These are phyloP conservation scores for Polymixis lichenea DNA, from an alignment of 2,888 invertebrate species.

Conservation along the genomic window DNA sequence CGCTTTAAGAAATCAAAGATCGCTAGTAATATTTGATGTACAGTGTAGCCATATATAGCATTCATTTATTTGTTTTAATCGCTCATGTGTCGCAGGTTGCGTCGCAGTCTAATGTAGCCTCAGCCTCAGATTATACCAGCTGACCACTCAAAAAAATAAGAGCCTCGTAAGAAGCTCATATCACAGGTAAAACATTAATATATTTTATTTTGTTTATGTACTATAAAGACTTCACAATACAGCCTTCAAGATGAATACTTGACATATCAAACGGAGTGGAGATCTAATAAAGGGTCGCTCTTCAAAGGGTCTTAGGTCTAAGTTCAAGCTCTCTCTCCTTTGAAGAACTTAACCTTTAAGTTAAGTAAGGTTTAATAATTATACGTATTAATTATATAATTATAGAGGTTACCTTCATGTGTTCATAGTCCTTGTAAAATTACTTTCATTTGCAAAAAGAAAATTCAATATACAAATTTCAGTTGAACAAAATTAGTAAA, in stretches of 20 bases:
- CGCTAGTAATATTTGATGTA: too few species aligned
- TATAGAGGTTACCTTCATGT: not conserved
- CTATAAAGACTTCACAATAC: conserved; percentile 8
- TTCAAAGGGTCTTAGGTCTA: conserved; percentile 42
- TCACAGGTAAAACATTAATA: conserved; percentile 1
- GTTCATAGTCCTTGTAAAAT: not conserved
- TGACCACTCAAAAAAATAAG: not conserved
- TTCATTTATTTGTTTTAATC: too few species aligned
- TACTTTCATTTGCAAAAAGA: not conserved
- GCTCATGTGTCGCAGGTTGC: too few species aligned
- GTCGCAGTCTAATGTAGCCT: too few species aligned
- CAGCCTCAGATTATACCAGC: too few species aligned
- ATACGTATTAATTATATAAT: conserved; percentile 17
- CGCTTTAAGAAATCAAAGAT: too few species aligned
- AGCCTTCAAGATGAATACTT: conserved; percentile 32
- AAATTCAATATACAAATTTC: too few species aligned
- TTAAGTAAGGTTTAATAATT: conserved; percentile 40
- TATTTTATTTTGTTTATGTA: conserved; percentile 3
- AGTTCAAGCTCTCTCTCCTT: conserved; percentile 41
- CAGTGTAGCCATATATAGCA: too few species aligned
- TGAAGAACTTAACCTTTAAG: conserved; percentile 43
- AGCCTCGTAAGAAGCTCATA: not conserved
- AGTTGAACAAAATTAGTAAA: too few species aligned
- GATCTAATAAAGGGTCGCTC: conserved; percentile 50
- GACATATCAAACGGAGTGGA: conserved; percentile 46